phyloP scores from a whole-genome alignment of 2,113 vertebrate species.

The Mormyrus lacerda region DNA sequence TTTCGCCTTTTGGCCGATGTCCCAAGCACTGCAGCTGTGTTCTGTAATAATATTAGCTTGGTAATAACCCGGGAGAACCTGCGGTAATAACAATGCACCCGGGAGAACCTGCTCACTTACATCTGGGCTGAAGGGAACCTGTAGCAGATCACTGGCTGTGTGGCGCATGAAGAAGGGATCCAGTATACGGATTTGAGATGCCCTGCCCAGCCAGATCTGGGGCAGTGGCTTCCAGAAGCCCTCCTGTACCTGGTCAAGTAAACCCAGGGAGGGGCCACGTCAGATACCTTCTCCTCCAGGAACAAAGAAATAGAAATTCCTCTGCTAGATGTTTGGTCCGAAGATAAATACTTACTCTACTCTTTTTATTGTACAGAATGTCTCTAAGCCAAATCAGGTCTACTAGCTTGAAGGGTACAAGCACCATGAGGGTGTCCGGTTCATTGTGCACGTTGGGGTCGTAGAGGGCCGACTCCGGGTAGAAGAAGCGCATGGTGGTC shows the following conservation, averaged over 20 bases:
- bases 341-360: slow-evolving; percentile 50
- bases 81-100: not conserved
- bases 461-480: slow-evolving; percentile 82
- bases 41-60: not conserved
- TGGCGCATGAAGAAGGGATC: slow-evolving; percentile 82
- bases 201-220: slow-evolving; percentile 73
- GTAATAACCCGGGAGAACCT: not conserved
- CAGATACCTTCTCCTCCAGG: not conserved
- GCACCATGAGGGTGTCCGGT: slow-evolving; percentile 74
- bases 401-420: slow-evolving; percentile 85
- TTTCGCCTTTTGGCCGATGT: not conserved
- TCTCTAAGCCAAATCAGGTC: slow-evolving; percentile 90
- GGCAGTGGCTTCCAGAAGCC: slow-evolving; percentile 92
- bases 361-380: slow-evolving; percentile 83
- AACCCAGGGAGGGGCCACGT: not conserved
- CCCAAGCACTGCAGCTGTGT: not conserved
- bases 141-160: slow-evolving; percentile 75
- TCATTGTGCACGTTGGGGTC: slow-evolving; percentile 73
- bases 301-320: not conserved
- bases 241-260: slow-evolving; percentile 43
- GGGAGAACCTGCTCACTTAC: not conserved
- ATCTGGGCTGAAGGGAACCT: slow-evolving; percentile 52
- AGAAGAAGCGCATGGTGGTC: slow-evolving; percentile 92
- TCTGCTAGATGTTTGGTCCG: not conserved
- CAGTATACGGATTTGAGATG: slow-evolving; percentile 69